Evolutionary conservation across 1,140 invertebrate species (phyloP).

Genomic region (Acromyrmex echinatior): DNA sequence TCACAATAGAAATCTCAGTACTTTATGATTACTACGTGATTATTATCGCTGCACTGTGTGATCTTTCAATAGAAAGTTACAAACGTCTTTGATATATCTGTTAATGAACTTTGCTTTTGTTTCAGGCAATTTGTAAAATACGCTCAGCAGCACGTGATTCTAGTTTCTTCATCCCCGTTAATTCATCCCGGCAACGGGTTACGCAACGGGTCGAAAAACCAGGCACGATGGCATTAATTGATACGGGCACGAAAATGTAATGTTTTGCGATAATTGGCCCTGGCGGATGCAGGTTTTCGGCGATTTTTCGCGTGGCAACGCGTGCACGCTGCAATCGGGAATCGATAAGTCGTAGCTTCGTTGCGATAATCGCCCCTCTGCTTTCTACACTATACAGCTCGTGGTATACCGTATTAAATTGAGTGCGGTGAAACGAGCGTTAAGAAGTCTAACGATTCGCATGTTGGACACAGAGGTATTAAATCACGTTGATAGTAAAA

Average conservation of each 20-base stretch:
- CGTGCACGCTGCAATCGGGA: constrained; percentile 33
- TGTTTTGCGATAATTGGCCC: constrained; percentile 58
- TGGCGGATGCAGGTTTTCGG: constrained; percentile 29
- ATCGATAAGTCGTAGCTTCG: constrained; percentile 51
- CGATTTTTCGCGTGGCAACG: constrained; percentile 46
- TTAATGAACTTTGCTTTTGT: constrained; percentile 29
- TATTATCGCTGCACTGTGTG: background rate
- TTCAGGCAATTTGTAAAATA: constrained; percentile 36
- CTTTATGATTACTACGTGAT: background rate
- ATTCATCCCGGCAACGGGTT: constrained; percentile 11
- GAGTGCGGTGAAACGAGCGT: background rate
- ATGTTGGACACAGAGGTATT: background rate
- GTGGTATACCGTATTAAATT: constrained; percentile 8
- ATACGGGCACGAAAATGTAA: constrained; percentile 50
- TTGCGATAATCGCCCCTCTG: constrained; percentile 20
- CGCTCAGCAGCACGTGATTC: constrained; percentile 12
- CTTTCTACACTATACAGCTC: constrained; percentile 4
- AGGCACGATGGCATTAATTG: constrained; percentile 43
- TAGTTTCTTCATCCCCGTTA: constrained; percentile 52
- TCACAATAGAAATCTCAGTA: constrained; percentile 5
- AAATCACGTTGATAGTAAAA: constrained; percentile 20
- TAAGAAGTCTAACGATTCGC: constrained; percentile 29
- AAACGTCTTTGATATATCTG: background rate
- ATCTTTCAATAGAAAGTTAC: background rate
- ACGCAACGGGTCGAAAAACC: constrained; percentile 41